A percentile compares a stretch with the other conserved stretches of the same genome.
Conservation (phyloP, 92 coral and sea anemone genomes). For the Paramuricea clavata region DNA sequence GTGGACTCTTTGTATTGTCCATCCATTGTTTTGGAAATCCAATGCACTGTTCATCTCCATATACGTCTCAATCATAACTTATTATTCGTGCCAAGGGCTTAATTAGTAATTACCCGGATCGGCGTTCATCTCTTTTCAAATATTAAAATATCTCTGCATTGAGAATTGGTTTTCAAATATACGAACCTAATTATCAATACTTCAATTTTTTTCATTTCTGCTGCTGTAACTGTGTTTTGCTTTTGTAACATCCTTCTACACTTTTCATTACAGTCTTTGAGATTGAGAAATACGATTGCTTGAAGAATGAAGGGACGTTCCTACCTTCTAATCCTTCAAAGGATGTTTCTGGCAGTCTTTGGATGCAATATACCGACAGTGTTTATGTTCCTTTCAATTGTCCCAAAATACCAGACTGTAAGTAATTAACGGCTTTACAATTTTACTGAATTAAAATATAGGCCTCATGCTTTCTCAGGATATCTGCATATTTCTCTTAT, state of each 20-base stretch:
- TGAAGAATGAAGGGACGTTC: not conserved
- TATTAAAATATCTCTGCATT: too few relatives aligned
- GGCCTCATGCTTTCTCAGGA: too few relatives aligned
- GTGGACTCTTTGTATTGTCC: too few relatives aligned
- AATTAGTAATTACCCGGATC: too few relatives aligned
- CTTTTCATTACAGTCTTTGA: constrained; percentile 23
- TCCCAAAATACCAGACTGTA: constrained; percentile 44
- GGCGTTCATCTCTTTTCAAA: too few relatives aligned
- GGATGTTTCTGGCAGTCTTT: constrained; percentile 3
- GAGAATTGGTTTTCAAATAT: too few relatives aligned
- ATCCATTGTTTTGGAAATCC: too few relatives aligned
- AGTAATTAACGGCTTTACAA: constrained; percentile 29
- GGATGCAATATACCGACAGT: constrained; percentile 57
- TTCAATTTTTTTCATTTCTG: not conserved
- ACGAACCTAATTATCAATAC: not conserved
- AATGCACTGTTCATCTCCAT: too few relatives aligned
- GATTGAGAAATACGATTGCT: constrained; percentile 30
- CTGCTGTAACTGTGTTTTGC: not conserved
- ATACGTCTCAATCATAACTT: too few relatives aligned
- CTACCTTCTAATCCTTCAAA: constrained; percentile 15
- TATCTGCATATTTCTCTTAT: too few relatives aligned
- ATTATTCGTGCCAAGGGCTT: too few relatives aligned
- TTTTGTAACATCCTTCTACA: not conserved
- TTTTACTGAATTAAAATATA: too few relatives aligned
- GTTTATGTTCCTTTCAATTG: constrained; percentile 59